These are phyloP conservation scores for Amazona vittata DNA, from an alignment of 2,113 vertebrate species.

Conservation along the genomic window DNA sequence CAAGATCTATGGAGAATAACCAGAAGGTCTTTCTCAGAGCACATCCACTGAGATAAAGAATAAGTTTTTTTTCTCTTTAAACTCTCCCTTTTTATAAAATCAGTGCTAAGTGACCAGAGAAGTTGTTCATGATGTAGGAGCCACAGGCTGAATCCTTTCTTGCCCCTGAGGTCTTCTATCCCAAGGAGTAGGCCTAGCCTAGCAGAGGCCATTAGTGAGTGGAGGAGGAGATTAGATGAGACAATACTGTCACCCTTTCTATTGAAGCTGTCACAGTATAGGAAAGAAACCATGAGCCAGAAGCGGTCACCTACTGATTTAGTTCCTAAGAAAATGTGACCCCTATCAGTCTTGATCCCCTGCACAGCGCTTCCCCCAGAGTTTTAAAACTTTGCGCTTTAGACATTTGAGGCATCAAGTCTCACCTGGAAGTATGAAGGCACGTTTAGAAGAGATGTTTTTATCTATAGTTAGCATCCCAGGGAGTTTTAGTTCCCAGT, in stretches of 20 bases:
- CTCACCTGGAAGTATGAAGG: neutral
- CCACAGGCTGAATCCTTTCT: neutral
- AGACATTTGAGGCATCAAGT: neutral
- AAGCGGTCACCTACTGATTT: neutral
- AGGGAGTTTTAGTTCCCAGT: neutral
- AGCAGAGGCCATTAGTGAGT: neutral
- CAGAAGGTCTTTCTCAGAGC: neutral
- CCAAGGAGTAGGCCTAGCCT: neutral
- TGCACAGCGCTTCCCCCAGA: neutral
- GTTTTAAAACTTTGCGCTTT: neutral
- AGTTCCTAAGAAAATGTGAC: neutral
- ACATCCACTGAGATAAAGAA: neutral
- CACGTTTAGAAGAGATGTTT: neutral
- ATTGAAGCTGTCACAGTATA: neutral
- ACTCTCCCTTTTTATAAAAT: neutral
- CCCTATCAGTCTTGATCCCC: neutral
- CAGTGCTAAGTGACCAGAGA: neutral
- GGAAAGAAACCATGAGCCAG: neutral
- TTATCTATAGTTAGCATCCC: neutral
- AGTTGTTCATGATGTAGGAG: neutral
- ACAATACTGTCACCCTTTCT: neutral
- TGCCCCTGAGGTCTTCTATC: accelerated
- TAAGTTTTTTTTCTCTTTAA: neutral
- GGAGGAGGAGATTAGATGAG: neutral
- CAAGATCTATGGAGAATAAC: neutral